phyloP scores from a whole-genome alignment of 1,140 invertebrate species.

The Leptoteleia sp. region DNA sequence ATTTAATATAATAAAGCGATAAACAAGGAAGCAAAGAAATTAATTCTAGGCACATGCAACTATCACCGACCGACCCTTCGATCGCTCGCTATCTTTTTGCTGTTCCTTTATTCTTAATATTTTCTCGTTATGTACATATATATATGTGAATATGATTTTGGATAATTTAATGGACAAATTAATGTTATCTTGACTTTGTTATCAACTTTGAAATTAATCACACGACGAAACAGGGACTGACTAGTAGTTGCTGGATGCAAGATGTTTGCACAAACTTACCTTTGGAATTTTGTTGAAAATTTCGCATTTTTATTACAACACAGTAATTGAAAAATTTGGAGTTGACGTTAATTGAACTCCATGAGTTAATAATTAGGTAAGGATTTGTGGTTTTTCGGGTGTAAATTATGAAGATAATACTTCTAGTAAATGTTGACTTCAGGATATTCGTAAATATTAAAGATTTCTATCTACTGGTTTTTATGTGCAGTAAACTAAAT shows the following conservation, averaged over 20 bases:
- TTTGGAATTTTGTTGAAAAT: constrained; percentile 11
- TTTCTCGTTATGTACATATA: constrained; percentile 32
- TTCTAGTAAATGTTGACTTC: no score
- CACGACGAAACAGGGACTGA: constrained; percentile 76
- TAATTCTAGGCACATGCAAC: constrained; percentile 77
- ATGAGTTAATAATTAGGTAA: neutral
- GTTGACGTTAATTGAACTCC: neutral
- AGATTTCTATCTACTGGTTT: no score
- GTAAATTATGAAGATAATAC: no score
- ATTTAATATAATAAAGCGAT: constrained; percentile 65
- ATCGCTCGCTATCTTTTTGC: constrained; percentile 29
- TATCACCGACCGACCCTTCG: constrained; percentile 71
- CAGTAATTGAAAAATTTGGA: neutral
- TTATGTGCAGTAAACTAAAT: no score
- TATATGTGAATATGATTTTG: neutral
- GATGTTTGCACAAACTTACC: constrained; percentile 48
- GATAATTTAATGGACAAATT: no score
- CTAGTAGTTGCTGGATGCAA: constrained; percentile 80
- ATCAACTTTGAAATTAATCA: constrained; percentile 51
- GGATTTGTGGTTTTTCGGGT: neutral
- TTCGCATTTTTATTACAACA: constrained; percentile 21
- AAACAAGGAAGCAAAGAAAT: constrained; percentile 74
- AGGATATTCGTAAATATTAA: no score
- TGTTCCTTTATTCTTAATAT: constrained; percentile 7
- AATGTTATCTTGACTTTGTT: no score